A percentile compares a stretch with the other conserved stretches of the same genome.
phyloP scores from a whole-genome alignment of 2,888 invertebrate species.

The Patella caerulea region DNA sequence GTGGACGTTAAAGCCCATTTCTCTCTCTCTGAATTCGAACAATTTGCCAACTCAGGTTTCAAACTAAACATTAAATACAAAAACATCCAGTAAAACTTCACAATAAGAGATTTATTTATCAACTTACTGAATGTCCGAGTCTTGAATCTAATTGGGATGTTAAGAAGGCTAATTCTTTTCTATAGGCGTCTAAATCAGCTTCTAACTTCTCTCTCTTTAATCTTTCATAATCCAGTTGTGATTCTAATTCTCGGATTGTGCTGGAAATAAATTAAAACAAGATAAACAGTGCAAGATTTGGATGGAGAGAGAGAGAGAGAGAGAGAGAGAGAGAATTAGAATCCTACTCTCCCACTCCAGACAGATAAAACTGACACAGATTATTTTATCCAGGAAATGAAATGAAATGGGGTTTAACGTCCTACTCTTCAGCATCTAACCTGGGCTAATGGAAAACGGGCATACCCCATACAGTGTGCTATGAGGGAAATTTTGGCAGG shows the following conservation, averaged over 20 bases:
- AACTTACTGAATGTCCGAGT: conserved; percentile 19
- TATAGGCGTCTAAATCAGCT: conserved; percentile 69
- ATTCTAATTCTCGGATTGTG: conserved; percentile 68
- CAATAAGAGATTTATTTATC: background rate
- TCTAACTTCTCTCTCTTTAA: conserved; percentile 69
- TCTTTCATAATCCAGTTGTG: conserved; percentile 70
- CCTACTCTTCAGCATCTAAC: too few relatives aligned
- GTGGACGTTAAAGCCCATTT: too few relatives aligned
- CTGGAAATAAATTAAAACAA: conserved; percentile 45
- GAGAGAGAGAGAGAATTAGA: background rate
- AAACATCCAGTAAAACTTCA: background rate
- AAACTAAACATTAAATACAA: too few relatives aligned
- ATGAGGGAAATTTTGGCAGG: too few relatives aligned
- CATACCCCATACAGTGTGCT: too few relatives aligned
- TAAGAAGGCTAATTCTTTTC: conserved; percentile 66
- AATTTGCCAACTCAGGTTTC: too few relatives aligned
- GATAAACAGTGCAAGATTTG: background rate
- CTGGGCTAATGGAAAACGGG: too few relatives aligned
- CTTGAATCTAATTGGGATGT: conserved; percentile 54
- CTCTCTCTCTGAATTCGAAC: too few relatives aligned
- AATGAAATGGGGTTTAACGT: too few relatives aligned
- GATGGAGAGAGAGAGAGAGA: background rate
- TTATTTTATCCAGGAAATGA: too few relatives aligned
- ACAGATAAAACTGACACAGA: too few relatives aligned
- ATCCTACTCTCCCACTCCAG: too few relatives aligned